phyloP scores from a whole-genome alignment of 2,888 invertebrate species.

The Agrochola circellaris region DNA sequence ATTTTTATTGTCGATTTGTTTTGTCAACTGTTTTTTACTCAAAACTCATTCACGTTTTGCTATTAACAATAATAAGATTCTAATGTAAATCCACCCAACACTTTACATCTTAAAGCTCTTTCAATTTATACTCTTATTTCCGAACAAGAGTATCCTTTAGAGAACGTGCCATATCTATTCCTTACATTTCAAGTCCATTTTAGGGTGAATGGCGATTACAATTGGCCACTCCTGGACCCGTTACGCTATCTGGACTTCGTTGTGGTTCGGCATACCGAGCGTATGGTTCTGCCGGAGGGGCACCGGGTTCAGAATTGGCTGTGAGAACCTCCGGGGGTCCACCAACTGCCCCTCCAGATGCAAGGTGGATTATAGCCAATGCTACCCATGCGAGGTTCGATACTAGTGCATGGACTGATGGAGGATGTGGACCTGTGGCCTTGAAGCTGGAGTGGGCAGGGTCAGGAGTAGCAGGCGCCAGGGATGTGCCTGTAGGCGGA shows the following conservation, averaged over 20 bases:
- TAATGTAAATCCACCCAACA: background rate
- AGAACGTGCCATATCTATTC: conserved; percentile 28
- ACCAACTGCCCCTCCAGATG: conserved; percentile 92
- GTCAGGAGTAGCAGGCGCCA: conserved; percentile 86
- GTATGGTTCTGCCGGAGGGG: conserved; percentile 95
- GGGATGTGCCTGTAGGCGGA: conserved; percentile 86
- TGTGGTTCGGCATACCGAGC: conserved; percentile 96
- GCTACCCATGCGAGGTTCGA: conserved; percentile 95
- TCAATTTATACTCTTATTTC: background rate
- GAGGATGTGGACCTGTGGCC: conserved; percentile 95
- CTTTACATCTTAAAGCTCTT: background rate
- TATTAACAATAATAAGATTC: background rate
- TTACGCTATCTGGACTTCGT: conserved; percentile 93
- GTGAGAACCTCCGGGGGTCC: conserved; percentile 95
- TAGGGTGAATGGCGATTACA: conserved; percentile 92
- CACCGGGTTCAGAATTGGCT: conserved; percentile 93
- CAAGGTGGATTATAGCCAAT: conserved; percentile 94
- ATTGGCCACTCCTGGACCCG: conserved; percentile 83
- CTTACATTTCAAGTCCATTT: conserved; percentile 73
- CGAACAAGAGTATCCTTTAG: background rate
- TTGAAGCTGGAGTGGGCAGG: conserved; percentile 94
- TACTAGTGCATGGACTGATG: conserved; percentile 95
- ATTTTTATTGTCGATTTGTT: no score
- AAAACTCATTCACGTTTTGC: background rate
- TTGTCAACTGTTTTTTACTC: no score